Evolutionary conservation across 2,113 vertebrate species (phyloP), one percentile per base, ranked within the genome.

Genomic region (Calypte anna): DNA sequence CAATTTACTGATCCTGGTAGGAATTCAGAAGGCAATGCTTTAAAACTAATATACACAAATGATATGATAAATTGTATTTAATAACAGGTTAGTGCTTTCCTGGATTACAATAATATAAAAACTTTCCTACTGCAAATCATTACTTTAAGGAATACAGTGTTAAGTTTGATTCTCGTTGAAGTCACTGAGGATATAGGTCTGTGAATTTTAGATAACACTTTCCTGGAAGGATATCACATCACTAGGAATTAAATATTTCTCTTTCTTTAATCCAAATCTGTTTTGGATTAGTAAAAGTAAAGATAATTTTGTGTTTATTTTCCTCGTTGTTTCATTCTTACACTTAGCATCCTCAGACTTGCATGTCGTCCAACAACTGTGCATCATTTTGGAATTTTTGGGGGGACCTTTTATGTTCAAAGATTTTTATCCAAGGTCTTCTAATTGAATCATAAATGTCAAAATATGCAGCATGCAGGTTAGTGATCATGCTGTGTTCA

Each of bases 71-170:
- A 88, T 58, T 44, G 8, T 36, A 57, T 67, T 86, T 88, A 83
- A 77, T 91, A 74, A 67, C 54, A 75, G 6, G 51, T 90, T 48
- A 86, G 23, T 95, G 50, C 40, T 76, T 97, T 63, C 70, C 80
- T 94, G 61, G 53, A 58, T 79, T 88, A 20, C 70, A 83, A 22
- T 50, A 0, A 48, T 61, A 24, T n/a, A 72, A 72, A 51, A 30
- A 4, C 44, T 81, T 93, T 38, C 54, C 69, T 70, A 38, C 46
- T 3, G 3, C 16, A 70, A 21, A 43, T 89, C 19, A 40, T 83
- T 86, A 74, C 27, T 63, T 67, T 63, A 74, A 69, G 66, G 90
- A 88, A 66, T 53, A 61, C 1, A 6, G 28, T 53, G 78, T 91
- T 83, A 82, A 46, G 12, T 74, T 66, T 55, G 61, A 43, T 78